phyloP scores from a whole-genome alignment of 2,797 vertebrate species.

The Crenichthys baileyi region DNA sequence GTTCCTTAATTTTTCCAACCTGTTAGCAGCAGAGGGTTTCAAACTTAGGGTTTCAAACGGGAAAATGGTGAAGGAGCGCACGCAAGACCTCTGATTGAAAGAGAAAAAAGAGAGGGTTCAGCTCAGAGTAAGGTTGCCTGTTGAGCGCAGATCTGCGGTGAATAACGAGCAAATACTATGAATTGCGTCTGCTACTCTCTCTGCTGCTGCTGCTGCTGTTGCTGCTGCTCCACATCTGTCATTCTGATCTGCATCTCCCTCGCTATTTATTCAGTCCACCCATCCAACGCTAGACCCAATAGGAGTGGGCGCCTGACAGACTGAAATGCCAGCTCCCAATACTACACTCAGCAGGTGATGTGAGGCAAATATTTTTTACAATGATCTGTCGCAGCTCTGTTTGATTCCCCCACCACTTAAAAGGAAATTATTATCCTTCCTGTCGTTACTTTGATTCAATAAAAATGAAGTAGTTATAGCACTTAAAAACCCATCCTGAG shows the following conservation, averaged over 20 bases:
- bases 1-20: slow-evolving; percentile 20
- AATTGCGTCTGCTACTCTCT: slow-evolving; percentile 33
- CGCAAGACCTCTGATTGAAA: neutral
- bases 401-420: neutral
- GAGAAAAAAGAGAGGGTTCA: slow-evolving; percentile 21
- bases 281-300: slow-evolving; percentile 76
- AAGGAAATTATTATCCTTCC: neutral
- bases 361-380: slow-evolving; percentile 44
- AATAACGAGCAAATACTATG: slow-evolving; percentile 54
- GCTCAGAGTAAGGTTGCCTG: slow-evolving; percentile 53
- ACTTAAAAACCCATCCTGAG: too few relatives aligned
- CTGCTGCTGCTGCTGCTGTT: slow-evolving; percentile 58
- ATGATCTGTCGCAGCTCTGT: slow-evolving; percentile 13
- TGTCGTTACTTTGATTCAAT: neutral
- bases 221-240: slow-evolving; percentile 70
- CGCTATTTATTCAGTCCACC: slow-evolving; percentile 83
- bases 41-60: slow-evolving; percentile 1
- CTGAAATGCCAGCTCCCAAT: slow-evolving; percentile 45
- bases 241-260: slow-evolving; percentile 59
- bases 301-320: slow-evolving; percentile 73
- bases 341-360: slow-evolving; percentile 57
- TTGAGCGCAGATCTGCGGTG: slow-evolving; percentile 43
- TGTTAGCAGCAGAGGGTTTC: slow-evolving; percentile 32
- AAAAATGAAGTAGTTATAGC: neutral
- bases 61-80: slow-evolving; percentile 21